phyloP scores from a whole-genome alignment of 2,113 vertebrate genomes.

The Thunnus thynnus region DNA sequence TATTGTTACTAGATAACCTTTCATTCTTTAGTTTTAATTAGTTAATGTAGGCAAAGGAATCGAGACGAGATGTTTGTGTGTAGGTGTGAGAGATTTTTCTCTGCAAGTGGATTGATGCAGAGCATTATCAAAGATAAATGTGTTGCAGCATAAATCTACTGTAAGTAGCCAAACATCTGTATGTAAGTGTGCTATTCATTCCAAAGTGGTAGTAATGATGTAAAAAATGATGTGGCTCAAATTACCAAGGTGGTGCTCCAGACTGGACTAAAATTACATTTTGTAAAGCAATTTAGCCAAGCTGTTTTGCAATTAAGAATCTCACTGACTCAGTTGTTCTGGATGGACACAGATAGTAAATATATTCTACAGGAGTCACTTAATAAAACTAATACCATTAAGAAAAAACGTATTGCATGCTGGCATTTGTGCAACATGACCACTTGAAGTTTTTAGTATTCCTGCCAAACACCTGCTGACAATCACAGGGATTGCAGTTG shows the following conservation, averaged over 20 bases:
- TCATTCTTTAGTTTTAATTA: constrained; percentile 36
- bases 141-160: constrained; percentile 45
- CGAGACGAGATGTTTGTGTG: constrained; percentile 31
- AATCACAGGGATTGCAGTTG: background rate
- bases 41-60: constrained; percentile 27
- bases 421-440: constrained; percentile 2
- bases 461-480: background rate
- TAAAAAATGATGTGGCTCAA: constrained; percentile 60
- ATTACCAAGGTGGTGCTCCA: constrained; percentile 68
- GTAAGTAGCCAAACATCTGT: constrained; percentile 61
- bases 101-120: constrained; percentile 25
- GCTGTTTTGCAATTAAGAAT: constrained; percentile 59
- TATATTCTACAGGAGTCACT: constrained; percentile 41
- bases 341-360: constrained; percentile 40
- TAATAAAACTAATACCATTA: constrained; percentile 58
- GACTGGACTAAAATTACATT: constrained; percentile 70
- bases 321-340: constrained; percentile 43
- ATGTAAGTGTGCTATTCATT: constrained; percentile 67
- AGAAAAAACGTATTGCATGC: constrained; percentile 24
- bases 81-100: constrained; percentile 52
- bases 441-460: background rate
- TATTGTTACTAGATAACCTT: background rate
- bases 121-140: constrained; percentile 49
- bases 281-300: constrained; percentile 60
- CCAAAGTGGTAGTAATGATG: constrained; percentile 68